These are phyloP conservation scores for Deroptyus accipitrinus DNA, from an alignment of 2,113 vertebrate species.

Conservation along the genomic window DNA sequence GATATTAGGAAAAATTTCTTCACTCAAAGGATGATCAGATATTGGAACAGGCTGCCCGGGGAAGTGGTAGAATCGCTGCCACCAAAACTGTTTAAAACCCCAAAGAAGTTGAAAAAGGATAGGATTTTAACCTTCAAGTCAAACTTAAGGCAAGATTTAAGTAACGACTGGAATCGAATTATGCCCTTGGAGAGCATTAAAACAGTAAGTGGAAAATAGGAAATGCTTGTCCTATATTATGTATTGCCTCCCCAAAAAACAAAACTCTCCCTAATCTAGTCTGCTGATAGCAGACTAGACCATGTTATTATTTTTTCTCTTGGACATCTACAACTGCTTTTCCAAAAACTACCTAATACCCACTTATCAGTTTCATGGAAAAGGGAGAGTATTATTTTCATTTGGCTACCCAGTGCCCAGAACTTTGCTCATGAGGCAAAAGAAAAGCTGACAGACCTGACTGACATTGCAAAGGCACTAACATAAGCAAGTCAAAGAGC, in stretches of 20 bases:
- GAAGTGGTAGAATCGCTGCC: not conserved
- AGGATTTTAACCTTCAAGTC: not conserved
- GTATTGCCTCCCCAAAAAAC: not conserved
- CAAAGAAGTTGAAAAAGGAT: not conserved
- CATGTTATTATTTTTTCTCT: not conserved
- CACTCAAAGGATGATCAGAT: not conserved
- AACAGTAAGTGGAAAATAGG: not conserved
- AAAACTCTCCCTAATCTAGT: not conserved
- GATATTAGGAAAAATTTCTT: not conserved
- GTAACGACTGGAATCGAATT: not conserved
- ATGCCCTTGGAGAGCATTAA: not conserved
- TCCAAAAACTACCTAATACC: not conserved
- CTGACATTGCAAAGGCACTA: not conserved
- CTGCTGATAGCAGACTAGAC: not conserved
- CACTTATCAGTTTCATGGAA: not conserved
- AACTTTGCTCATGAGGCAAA: not conserved
- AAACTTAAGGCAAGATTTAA: not conserved
- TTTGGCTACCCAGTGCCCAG: not conserved
- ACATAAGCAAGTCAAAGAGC: not conserved
- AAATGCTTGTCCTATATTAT: not conserved
- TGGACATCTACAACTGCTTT: not conserved
- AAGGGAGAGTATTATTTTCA: not conserved
- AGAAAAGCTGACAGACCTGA: not conserved
- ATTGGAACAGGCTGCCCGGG: not conserved
- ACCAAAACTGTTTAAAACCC: not conserved